These are phyloP conservation scores for Dendrophyllia cribrosa DNA, from an alignment of 64 coral and sea anemone genomes.

Conservation along the genomic window DNA sequence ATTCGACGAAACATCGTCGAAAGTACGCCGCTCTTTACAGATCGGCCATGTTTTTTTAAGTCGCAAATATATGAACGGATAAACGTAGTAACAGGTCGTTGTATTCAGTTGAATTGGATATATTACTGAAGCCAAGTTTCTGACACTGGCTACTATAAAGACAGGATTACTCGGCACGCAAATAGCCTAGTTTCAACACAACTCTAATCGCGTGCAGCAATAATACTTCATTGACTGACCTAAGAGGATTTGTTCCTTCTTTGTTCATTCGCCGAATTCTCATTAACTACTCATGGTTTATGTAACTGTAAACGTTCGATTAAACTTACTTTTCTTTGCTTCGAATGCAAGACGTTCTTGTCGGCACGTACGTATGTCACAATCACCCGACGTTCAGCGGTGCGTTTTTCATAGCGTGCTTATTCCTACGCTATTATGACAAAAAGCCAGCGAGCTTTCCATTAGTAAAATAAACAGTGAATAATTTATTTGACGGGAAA, in stretches of 20 bases:
- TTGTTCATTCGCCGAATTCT: neutral
- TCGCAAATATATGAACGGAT: neutral
- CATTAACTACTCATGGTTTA: too few relatives aligned
- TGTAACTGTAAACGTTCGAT: neutral
- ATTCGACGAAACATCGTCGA: too few relatives aligned
- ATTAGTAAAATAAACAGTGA: slow-evolving; percentile 57
- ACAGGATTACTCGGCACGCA: neutral
- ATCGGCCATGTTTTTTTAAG: neutral
- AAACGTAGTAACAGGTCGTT: neutral
- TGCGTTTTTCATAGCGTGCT: slow-evolving; percentile 15
- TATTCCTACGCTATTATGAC: slow-evolving; percentile 6
- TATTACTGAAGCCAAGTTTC: neutral
- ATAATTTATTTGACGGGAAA: slow-evolving; percentile 48
- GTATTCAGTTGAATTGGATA: neutral
- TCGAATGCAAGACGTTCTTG: neutral
- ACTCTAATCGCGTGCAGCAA: neutral
- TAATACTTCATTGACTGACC: neutral
- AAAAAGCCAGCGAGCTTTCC: slow-evolving; percentile 17
- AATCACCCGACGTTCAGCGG: neutral
- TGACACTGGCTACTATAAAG: neutral
- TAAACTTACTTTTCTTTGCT: slow-evolving; percentile 27
- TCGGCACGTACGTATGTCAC: neutral
- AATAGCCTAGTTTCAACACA: slow-evolving; percentile 19
- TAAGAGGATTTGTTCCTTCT: slow-evolving; percentile 14
- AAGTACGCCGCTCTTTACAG: neutral